These are phyloP conservation scores for Nyctibius grandis DNA, from an alignment of 2,797 vertebrate genomes.

Conservation along the genomic window DNA sequence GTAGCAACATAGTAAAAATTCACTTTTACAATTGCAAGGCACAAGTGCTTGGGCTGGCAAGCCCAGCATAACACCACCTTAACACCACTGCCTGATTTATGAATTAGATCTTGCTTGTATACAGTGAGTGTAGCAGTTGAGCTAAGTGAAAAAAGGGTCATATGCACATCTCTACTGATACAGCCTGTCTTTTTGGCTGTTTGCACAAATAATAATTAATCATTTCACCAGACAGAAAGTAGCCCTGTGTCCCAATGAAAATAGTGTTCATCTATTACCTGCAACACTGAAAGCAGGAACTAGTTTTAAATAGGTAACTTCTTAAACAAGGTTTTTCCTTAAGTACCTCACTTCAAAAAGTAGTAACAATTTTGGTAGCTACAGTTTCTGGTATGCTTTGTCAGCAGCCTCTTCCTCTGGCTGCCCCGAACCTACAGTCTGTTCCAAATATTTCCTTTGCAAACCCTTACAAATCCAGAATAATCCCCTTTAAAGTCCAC, in stretches of 20 bases:
- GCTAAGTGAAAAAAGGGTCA: background rate
- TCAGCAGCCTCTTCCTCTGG: background rate
- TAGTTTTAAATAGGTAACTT: background rate
- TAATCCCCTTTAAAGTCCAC: background rate
- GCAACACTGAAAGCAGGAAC: background rate
- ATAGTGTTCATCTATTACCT: background rate
- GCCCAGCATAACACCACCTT: background rate
- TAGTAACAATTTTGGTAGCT: background rate
- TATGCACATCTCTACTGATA: background rate
- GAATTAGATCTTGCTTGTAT: background rate
- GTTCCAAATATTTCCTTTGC: background rate
- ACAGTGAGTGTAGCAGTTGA: accelerated
- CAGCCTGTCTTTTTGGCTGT: background rate
- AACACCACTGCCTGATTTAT: background rate
- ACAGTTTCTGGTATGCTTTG: background rate
- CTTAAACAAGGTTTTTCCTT: background rate
- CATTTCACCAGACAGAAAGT: background rate
- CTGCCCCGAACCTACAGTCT: background rate
- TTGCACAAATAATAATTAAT: background rate
- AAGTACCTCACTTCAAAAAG: background rate
- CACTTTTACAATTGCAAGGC: background rate
- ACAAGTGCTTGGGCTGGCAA: background rate
- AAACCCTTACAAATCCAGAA: background rate
- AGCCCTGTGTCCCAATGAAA: background rate
- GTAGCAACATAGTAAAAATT: background rate